Base-by-base conservation (phyloP, 2,888 invertebrate genomes). In the Calliscelio sp. region DNA sequence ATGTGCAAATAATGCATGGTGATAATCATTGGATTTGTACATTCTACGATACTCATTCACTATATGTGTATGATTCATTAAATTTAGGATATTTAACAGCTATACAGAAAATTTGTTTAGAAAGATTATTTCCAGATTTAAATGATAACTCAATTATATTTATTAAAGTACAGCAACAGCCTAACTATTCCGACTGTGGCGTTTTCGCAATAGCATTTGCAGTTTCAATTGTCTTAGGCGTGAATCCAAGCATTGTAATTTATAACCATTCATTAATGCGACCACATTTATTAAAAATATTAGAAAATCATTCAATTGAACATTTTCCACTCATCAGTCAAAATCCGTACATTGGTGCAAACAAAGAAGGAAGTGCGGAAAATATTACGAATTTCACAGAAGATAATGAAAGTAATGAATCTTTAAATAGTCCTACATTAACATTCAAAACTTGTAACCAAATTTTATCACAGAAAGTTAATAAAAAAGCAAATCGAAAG, bases 201-300 rank as follows among this genome's bases (percentile, higher is more conserved):
- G 59, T 73, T 46, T 73, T 73, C 35, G 71, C 71, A 5, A 73
- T 59, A 22, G 71, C 71, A n/a, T 73, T 73, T 46, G 59, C 71
- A 24, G 22, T 22, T 32, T 59, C 71, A 0, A 1, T 73, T 35
- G 24, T 73, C 4, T 49, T 6, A 5, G 71, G 38, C 7, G 14
- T 32, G 8, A 59, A 73, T 18, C 59, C 71, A 49, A 35, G 32
- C 10, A 49, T 46, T 4, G 25, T 59, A 7, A 46, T 6, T 8
- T 73, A 73, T 10, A 38, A 59, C 11, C 59, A 73, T 35, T 5
- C 1, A 10, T 22, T 49, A 24, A 73, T 73, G 71, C 46, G 59
- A 0, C 0, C 0, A n/a, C 49, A 73, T 49, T 73, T 59, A 49
- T 11, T 59, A 32, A 73, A 73, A 35, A 73, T 73, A 18, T 49